These are phyloP conservation scores for Panagrolaimus sp. DNA, from an alignment of 1,140 invertebrate genomes.

Conservation along the genomic window DNA sequence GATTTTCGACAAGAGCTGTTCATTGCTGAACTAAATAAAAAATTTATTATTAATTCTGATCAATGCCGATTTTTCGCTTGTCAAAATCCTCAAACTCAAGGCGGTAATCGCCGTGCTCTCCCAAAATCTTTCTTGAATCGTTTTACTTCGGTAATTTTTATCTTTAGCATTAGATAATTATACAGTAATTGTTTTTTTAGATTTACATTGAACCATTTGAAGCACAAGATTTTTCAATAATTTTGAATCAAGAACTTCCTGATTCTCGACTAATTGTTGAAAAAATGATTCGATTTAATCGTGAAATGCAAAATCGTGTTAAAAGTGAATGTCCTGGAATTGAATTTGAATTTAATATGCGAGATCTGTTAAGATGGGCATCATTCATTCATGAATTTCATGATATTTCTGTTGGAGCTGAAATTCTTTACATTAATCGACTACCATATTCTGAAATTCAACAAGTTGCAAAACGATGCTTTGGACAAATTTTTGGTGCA, in stretches of 20 bases:
- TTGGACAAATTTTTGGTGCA: background rate
- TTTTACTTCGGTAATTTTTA: conserved; percentile 70
- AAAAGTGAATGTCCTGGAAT: background rate
- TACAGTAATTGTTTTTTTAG: too few relatives aligned
- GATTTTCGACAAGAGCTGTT: conserved; percentile 94
- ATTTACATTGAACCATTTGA: conserved; percentile 77
- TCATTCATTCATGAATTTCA: conserved; percentile 33
- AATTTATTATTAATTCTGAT: conserved; percentile 68
- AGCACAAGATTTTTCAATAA: conserved; percentile 70
- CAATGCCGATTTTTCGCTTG: conserved; percentile 86
- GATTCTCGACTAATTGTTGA: conserved; percentile 28
- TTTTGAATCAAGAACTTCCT: conserved; percentile 58
- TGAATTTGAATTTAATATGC: conserved; percentile 89
- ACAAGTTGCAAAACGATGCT: background rate
- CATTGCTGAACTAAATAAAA: conserved; percentile 84
- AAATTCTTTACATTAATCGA: conserved; percentile 73
- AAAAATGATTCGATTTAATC: conserved; percentile 75
- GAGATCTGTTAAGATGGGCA: conserved; percentile 83
- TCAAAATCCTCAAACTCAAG: conserved; percentile 94
- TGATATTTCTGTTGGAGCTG: conserved; percentile 67
- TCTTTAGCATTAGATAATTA: too few relatives aligned
- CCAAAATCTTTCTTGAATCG: conserved; percentile 95
- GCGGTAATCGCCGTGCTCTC: conserved; percentile 85
- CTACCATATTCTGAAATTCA: conserved; percentile 66
- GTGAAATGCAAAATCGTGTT: conserved; percentile 1